A percentile compares a stretch with the other conserved stretches of the same genome.
Conservation (phyloP, 2,797 vertebrate species). For the Enteromius viviparus region DNA sequence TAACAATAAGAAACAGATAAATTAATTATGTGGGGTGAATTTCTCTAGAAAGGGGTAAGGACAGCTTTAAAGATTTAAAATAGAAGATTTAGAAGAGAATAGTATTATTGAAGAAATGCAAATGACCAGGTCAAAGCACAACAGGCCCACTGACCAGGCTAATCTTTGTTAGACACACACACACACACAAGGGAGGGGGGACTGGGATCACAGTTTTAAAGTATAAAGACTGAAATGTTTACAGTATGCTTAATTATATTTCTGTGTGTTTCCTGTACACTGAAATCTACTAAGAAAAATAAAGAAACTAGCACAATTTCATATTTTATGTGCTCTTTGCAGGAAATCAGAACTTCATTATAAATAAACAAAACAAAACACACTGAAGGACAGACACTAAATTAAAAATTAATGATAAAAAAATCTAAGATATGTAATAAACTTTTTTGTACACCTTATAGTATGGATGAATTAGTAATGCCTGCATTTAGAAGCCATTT, state of each 20-base stretch:
- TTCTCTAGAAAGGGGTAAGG: conserved; percentile 1
- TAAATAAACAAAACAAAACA: background rate
- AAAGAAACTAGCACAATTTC: background rate
- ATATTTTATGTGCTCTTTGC: background rate
- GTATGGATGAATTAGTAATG: no score
- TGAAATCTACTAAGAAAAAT: background rate
- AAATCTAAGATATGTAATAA: no score
- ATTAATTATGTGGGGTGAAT: background rate
- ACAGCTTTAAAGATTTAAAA: conserved; percentile 16
- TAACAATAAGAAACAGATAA: background rate
- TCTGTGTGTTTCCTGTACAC: background rate
- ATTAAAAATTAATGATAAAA: no score
- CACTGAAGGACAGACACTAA: background rate
- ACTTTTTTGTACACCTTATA: no score
- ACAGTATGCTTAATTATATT: background rate
- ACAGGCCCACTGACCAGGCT: conserved; percentile 35
- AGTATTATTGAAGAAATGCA: conserved; percentile 34
- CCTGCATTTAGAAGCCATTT: no score
- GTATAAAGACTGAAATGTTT: background rate
- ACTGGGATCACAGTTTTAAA: background rate
- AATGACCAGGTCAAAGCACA: conserved; percentile 33
- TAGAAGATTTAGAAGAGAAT: conserved; percentile 16
- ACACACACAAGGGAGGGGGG: no score
- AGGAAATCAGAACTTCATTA: background rate
- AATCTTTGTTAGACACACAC: conserved; percentile 27